Evolutionary conservation across 2,888 invertebrate species (phyloP).

Genomic region (Euspilapteryx auroguttella): DNA sequence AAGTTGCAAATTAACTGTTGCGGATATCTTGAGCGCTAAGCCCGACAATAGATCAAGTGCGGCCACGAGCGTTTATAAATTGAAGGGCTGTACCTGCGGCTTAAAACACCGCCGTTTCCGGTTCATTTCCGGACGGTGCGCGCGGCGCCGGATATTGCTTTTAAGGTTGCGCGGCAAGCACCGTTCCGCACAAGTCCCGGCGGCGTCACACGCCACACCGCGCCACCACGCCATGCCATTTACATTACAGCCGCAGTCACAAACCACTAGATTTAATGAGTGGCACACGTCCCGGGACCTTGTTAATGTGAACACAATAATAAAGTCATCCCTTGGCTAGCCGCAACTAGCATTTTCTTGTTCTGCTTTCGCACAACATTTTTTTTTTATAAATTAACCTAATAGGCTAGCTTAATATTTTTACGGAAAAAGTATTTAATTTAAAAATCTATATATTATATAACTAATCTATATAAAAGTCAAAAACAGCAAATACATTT

Average conservation of each 20-base stretch:
- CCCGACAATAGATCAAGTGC: slow-evolving; percentile 27
- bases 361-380: too few species aligned
- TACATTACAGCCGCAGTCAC: not conserved
- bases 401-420: too few species aligned
- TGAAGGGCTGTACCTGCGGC: slow-evolving; percentile 61
- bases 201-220: slow-evolving; percentile 9
- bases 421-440: too few species aligned
- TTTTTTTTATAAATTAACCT: too few species aligned
- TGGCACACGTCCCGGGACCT: too few species aligned
- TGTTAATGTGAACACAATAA: too few species aligned
- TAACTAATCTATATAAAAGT: too few species aligned
- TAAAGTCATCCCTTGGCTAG: too few species aligned
- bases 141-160: slow-evolving; percentile 62
- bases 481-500: not conserved
- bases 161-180: slow-evolving; percentile 57
- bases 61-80: slow-evolving; percentile 57
- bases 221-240: slow-evolving; percentile 10
- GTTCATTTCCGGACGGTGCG: slow-evolving; percentile 61
- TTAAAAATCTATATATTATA: too few species aligned
- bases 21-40: slow-evolving; percentile 36
- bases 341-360: too few species aligned
- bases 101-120: slow-evolving; percentile 63
- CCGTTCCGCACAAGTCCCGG: slow-evolving; percentile 9
- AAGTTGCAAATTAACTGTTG: slow-evolving; percentile 42
- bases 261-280: too few species aligned